A percentile compares a stretch with the other conserved stretches of the same genome.
Evolutionary conservation across 2,888 invertebrate species (phyloP).

Genomic region (Caenorhabditis sp.): DNA sequence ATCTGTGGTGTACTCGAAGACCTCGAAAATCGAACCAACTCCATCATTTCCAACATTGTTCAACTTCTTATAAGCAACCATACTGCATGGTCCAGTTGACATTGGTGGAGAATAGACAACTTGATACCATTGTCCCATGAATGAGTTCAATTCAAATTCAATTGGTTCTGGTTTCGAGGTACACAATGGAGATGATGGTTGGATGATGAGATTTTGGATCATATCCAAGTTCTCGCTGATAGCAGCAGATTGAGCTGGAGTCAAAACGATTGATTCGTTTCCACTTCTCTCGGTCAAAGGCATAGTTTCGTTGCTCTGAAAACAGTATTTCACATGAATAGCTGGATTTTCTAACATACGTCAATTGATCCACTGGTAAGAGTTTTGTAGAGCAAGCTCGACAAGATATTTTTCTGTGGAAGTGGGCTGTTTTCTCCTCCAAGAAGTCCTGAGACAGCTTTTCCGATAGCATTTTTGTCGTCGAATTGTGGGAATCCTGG

Average conservation of each 20-base stretch:
- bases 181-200: constrained; percentile 70
- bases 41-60: constrained; percentile 64
- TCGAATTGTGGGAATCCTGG: constrained; percentile 6
- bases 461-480: constrained; percentile 59
- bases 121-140: constrained; percentile 71
- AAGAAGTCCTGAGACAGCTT: constrained; percentile 62
- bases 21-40: constrained; percentile 68
- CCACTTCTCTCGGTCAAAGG: constrained; percentile 10
- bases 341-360: constrained; percentile 10
- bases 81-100: constrained; percentile 69
- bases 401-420: constrained; percentile 64
- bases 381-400: constrained; percentile 71
- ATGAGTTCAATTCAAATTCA: constrained; percentile 65
- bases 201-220: constrained; percentile 70
- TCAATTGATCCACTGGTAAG: constrained; percentile 66
- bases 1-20: constrained; percentile 71
- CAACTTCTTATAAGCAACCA: constrained; percentile 71
- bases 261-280: constrained; percentile 53
- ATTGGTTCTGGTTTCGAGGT: constrained; percentile 70
- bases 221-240: constrained; percentile 70
- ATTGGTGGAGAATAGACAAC: constrained; percentile 70
- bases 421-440: constrained; percentile 67
- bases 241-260: constrained; percentile 65
- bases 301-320: constrained; percentile 51
- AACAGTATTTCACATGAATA: neutral